Base-by-base conservation (phyloP, 2,113 vertebrate genomes). In the Oncorhynchus clarkii region DNA sequence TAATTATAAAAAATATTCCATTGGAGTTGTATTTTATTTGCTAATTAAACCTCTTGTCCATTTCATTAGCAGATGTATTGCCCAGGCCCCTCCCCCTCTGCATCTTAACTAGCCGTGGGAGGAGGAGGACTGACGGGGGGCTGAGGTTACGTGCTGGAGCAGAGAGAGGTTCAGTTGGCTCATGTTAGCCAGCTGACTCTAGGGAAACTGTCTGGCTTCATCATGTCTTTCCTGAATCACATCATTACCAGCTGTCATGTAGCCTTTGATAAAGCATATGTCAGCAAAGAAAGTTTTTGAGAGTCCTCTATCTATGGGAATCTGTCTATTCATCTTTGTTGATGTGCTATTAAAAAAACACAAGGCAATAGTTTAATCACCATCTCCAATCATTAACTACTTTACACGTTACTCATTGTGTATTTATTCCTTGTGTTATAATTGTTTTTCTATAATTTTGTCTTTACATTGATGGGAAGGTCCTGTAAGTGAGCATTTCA, bases 41-140 rank as follows among this genome's bases (percentile, higher is more conserved):
- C 13, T 72, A 72, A 82, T 81, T 82, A 84, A 87, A 87, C 80
- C 80, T 76, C 57, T 54, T 12, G 13, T 76, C 73, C 48, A 51
- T 39, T 62, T 80, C 16, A 73, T 59, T 80, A 80, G 57, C 22
- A 20, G 31, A 9, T 54, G 11, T 31, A 3, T 57, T 57, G 18
- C 4, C 31, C 12, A 29, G 24, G 6, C 26, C 60, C n/a, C 16
- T 16, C 71, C 51, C 16, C 7, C 71, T 26, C 14, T 5, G 54
- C 7, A 31, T 68, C 29, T 9, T 39, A 9, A 39, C 24, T 20
- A 57, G 14, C 18, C 4, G 9, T 57, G 39, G 39, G 39, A 45
- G 9, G 9, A 45, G 39, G 9, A 45, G 54, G 16, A 3, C 16
- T 57, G 54, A 57, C 18, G 5, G 4, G 13, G 54, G 16, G 14